phyloP scores from a whole-genome alignment of 2,797 vertebrate genomes.

The Diceros bicornis region DNA sequence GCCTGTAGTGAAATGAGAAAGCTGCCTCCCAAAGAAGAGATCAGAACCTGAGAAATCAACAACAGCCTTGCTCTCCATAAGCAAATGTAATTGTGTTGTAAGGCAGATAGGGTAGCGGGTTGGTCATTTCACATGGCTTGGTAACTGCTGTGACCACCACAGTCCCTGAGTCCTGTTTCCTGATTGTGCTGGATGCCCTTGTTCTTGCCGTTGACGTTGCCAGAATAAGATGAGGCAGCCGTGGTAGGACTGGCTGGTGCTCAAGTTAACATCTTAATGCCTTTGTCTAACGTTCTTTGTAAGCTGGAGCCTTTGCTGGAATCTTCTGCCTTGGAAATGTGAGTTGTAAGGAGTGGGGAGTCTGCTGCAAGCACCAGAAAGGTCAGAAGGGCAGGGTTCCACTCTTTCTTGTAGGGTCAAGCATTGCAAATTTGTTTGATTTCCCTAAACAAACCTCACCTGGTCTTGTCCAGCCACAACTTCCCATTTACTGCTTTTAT shows the following conservation, averaged over 20 bases:
- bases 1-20: neutral
- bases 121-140: neutral
- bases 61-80: neutral
- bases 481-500: neutral
- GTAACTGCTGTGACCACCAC: too few species aligned
- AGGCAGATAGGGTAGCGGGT: neutral
- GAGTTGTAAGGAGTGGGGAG: neutral
- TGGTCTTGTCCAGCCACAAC: neutral
- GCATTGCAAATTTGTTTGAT: neutral
- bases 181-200: neutral
- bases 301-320: neutral
- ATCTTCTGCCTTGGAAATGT: neutral
- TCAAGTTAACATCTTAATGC: neutral
- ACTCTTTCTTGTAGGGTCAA: neutral
- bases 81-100: too few species aligned
- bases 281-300: neutral
- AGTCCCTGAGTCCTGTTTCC: too few species aligned
- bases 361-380: neutral
- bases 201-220: neutral
- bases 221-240: neutral
- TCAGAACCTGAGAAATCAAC: neutral
- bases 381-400: neutral
- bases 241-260: neutral
- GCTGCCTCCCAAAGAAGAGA: neutral
- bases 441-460: neutral